Conservation (phyloP, 1,140 invertebrate species). For the Dendroctonus valens region DNA sequence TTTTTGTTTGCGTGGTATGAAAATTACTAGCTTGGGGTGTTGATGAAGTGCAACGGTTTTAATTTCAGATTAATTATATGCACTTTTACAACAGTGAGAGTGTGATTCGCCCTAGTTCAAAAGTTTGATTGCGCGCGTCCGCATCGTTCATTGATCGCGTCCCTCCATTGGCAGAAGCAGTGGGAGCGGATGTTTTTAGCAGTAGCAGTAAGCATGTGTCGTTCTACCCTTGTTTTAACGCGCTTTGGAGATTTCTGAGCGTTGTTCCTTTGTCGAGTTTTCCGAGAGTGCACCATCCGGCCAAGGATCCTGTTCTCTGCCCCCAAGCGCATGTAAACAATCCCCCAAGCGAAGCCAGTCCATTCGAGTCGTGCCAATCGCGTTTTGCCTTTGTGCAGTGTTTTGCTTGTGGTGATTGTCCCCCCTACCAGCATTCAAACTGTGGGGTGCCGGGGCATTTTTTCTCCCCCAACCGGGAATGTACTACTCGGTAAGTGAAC, state of each 20-base stretch:
- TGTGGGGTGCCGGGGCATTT: constrained; percentile 90
- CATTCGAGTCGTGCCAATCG: constrained; percentile 31
- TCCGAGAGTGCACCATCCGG: no score
- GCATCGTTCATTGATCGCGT: constrained; percentile 40
- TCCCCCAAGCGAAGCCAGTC: background rate
- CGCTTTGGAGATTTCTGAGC: no score
- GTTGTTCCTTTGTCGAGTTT: no score
- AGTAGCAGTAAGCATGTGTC: constrained; percentile 26
- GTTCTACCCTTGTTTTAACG: constrained; percentile 28
- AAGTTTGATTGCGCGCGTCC: constrained; percentile 22
- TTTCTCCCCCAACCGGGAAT: constrained; percentile 90
- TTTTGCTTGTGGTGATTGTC: constrained; percentile 43
- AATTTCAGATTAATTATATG: no score
- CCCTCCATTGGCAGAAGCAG: constrained; percentile 20
- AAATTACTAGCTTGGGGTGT: no score
- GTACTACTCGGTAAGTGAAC: constrained; percentile 84
- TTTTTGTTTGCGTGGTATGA: no score
- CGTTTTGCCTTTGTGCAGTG: constrained; percentile 41
- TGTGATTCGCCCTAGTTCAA: no score
- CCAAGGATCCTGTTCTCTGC: no score
- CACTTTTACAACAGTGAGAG: no score
- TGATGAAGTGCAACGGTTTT: no score
- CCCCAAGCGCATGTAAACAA: constrained; percentile 23
- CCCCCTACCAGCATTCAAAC: constrained; percentile 78
- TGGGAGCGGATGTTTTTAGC: constrained; percentile 1